These are phyloP conservation scores for Zophobas atratus DNA, from an alignment of 1,140 invertebrate genomes.

Conservation along the genomic window DNA sequence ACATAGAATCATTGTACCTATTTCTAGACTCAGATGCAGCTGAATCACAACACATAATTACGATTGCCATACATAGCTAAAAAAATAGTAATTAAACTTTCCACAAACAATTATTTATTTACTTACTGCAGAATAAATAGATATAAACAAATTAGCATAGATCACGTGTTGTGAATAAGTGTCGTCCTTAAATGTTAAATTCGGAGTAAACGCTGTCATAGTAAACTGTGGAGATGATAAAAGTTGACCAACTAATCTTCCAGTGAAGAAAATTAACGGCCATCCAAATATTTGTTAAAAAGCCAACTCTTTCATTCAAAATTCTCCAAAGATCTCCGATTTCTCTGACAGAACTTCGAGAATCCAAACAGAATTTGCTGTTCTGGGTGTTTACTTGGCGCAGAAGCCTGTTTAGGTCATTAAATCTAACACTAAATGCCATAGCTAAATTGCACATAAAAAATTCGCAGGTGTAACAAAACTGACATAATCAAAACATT, in stretches of 20 bases:
- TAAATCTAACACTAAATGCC: background rate
- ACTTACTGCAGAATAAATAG: background rate
- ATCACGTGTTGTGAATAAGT: background rate
- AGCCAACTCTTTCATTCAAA: slow-evolving; percentile 1
- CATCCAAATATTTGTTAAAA: slow-evolving; percentile 25
- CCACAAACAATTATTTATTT: background rate
- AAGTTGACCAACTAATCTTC: slow-evolving; percentile 1
- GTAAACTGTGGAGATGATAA: background rate
- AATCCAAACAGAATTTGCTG: no score
- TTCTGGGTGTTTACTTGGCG: background rate
- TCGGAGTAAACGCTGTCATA: background rate
- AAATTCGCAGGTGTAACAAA: slow-evolving; percentile 10
- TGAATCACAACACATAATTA: slow-evolving; percentile 11
- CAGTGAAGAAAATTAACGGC: slow-evolving; percentile 6
- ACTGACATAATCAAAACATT: slow-evolving; percentile 2
- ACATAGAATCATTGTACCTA: background rate
- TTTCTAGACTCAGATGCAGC: background rate
- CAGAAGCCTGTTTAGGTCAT: background rate
- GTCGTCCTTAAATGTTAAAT: background rate
- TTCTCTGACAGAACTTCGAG: background rate
- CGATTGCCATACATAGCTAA: background rate
- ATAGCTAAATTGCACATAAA: background rate
- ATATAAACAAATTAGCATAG: slow-evolving; percentile 2
- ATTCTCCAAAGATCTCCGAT: background rate
- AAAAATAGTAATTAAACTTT: background rate